A percentile compares a stretch with the other conserved stretches of the same genome.
Evolutionary conservation across 2,797 vertebrate genomes (phyloP).

Genomic region (Pogonophryne albipinna): DNA sequence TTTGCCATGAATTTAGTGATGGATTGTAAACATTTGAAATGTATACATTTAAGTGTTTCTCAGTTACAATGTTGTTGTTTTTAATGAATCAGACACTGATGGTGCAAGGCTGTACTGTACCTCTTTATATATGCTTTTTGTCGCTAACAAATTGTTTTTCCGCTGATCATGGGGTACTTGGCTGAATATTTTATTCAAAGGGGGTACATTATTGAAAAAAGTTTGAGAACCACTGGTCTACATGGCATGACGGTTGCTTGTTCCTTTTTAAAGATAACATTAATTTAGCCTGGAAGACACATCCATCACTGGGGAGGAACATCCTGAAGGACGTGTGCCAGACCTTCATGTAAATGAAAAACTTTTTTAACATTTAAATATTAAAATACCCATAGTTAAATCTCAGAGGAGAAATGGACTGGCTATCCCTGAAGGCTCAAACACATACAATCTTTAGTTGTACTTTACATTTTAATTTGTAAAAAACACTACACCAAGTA

Average conservation of each 20-base stretch:
- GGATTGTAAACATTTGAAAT: too few relatives aligned
- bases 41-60: too few relatives aligned
- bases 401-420: neutral
- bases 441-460: neutral
- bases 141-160: too few relatives aligned
- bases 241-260: neutral
- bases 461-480: neutral
- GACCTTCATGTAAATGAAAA: neutral
- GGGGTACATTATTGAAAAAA: too few relatives aligned
- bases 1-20: too few relatives aligned
- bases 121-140: too few relatives aligned
- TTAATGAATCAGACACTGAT: too few relatives aligned
- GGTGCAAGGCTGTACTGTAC: too few relatives aligned
- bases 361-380: neutral
- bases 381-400: neutral
- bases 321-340: neutral
- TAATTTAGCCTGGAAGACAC: neutral
- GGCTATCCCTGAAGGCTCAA: neutral
- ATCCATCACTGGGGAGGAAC: neutral
- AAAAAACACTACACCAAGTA: neutral
- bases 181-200: too few relatives aligned
- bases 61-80: too few relatives aligned
- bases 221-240: neutral
- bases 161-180: too few relatives aligned
- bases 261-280: neutral